Base-by-base conservation (phyloP, 2,797 vertebrate species). In the Pseudocheirus occidentalis region DNA sequence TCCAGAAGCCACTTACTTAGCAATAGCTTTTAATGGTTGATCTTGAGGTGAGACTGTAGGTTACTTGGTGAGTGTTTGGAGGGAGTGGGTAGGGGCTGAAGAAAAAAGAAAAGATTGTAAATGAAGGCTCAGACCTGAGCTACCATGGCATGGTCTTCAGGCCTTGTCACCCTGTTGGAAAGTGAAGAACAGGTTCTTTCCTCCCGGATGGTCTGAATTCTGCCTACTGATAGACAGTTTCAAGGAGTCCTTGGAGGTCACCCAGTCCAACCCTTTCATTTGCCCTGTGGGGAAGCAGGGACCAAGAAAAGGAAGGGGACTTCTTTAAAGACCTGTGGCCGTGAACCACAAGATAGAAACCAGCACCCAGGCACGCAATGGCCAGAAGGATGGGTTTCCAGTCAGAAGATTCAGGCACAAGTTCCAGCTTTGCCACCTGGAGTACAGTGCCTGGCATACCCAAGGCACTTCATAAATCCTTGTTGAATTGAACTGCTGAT, bases 1-100 rank as follows among this genome's bases (percentile, higher is more conserved):
- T 91, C 95, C 95, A 55, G 92, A 97, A 98, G 92, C 97, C 93
- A 92, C 95, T 97, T 66, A 66, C 13, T 34, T 40, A 40, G 53
- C 21, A 90, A 54, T 55, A 53, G 52, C 28, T 90, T 55, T 55
- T 90, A 29, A 55, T 18, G 52, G 52, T 55, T 21, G 28, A 55
- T 55, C 50, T 1, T 5, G n/a, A 93, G 4, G n/a, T 87, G n/a
- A 93, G 9, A 46, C 5, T 50, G 9, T 27, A 87, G n/a, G 21
- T 10, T 46, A 21, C 18, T 46, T 16, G 12, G 12, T 90, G 13
- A 31, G 31, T 46, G 28, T 50, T 27, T 96, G 31, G 3, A 53
- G 89, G 81, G 89, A 66, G 90, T 0, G 29, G 56, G 4, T 40
- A 52, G 29, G 4, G 62, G 58, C 58, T 58, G 92, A 93, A 46